These are phyloP conservation scores for Mionectes olivaceus DNA, from an alignment of 2,797 vertebrate species.

Conservation along the genomic window DNA sequence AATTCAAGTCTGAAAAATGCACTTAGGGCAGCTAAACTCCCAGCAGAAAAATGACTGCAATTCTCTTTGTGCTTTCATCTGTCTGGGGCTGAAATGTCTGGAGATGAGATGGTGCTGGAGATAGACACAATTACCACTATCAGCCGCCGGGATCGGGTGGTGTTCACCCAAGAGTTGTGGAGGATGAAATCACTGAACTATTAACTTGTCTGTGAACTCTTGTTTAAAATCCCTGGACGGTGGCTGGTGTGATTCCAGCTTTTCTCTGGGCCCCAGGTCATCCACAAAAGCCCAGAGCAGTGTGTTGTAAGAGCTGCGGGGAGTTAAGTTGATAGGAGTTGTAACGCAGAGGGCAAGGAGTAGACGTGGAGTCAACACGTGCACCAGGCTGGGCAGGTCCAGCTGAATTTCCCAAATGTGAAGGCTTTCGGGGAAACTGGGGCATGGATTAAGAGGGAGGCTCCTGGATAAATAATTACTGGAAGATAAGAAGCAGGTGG, in stretches of 20 bases:
- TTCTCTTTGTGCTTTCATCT: neutral
- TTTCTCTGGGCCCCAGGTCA: neutral
- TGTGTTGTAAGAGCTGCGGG: neutral
- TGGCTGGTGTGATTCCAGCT: neutral
- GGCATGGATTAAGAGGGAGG: neutral
- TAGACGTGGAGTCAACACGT: neutral
- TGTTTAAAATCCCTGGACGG: neutral
- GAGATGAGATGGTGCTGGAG: neutral
- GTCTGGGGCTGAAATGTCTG: neutral
- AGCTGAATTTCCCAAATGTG: neutral
- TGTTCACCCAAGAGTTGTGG: neutral
- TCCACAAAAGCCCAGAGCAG: neutral
- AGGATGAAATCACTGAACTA: neutral
- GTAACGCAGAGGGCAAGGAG: accelerated
- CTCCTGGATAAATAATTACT: neutral
- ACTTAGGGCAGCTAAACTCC: neutral
- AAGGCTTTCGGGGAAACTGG: neutral
- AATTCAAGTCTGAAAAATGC: neutral
- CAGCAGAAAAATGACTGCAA: neutral
- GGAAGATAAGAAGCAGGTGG: neutral
- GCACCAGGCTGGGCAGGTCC: neutral
- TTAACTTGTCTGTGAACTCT: neutral
- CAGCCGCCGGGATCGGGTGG: neutral
- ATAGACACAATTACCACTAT: neutral
- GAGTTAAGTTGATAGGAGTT: neutral